These are phyloP conservation scores for Idaea dimidiata DNA, from an alignment of 2,888 invertebrate species.

Conservation along the genomic window DNA sequence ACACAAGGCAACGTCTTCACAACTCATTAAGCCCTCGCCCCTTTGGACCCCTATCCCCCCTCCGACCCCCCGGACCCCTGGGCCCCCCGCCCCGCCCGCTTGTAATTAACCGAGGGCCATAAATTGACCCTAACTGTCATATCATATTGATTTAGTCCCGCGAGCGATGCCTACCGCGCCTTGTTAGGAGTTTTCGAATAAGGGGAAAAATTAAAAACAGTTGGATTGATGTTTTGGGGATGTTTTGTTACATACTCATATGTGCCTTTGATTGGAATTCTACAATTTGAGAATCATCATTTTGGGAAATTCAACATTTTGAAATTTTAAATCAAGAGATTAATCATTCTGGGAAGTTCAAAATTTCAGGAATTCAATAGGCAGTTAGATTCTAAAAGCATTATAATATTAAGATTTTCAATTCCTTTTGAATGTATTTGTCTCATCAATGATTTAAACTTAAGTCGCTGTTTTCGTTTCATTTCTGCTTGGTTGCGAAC, in stretches of 20 bases:
- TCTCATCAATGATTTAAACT: no score
- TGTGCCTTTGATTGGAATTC: no score
- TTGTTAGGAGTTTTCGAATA: slow-evolving; percentile 51
- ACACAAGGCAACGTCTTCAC: slow-evolving; percentile 61
- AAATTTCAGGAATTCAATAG: no score
- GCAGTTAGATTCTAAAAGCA: no score
- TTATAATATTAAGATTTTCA: no score
- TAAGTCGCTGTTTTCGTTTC: no score
- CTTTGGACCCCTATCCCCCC: slow-evolving; percentile 25
- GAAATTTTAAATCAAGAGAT: no score
- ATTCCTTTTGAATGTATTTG: no score
- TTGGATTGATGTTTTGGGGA: slow-evolving; percentile 52
- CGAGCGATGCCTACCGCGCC: slow-evolving; percentile 46
- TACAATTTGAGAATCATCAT: no score
- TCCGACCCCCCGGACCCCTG: slow-evolving; percentile 24
- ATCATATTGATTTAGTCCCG: slow-evolving; percentile 81
- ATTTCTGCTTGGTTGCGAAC: no score
- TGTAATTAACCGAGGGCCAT: slow-evolving; percentile 80
- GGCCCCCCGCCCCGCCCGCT: slow-evolving; percentile 56
- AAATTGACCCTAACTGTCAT: slow-evolving; percentile 81
- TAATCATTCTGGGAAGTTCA: no score
- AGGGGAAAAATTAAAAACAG: slow-evolving; percentile 47
- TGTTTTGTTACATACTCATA: slow-evolving; percentile 21
- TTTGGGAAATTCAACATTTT: no score
- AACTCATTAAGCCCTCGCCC: slow-evolving; percentile 70